A percentile compares a stretch with the other conserved stretches of the same genome.
These are phyloP conservation scores for Agrotis segetum DNA, from an alignment of 2,888 invertebrate genomes.

Conservation along the genomic window DNA sequence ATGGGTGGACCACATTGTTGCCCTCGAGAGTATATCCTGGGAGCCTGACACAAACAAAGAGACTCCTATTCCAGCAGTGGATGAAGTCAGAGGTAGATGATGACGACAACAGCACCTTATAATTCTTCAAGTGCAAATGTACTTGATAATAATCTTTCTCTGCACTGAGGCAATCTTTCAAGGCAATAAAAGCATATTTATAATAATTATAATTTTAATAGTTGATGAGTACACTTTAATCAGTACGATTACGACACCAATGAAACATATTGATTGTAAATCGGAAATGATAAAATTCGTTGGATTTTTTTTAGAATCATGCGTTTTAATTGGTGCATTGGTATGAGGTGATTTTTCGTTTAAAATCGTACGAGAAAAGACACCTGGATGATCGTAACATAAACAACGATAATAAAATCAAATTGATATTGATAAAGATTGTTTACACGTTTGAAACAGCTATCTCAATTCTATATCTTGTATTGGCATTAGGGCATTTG, in stretches of 20 bases:
- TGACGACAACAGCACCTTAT: not conserved
- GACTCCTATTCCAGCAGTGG: no score
- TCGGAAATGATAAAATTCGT: conserved; percentile 15
- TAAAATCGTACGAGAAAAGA: not conserved
- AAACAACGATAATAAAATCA: not conserved
- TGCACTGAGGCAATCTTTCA: conserved; percentile 23
- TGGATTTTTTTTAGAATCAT: not conserved
- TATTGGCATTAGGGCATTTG: no score
- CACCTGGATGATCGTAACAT: not conserved
- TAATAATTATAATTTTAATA: conserved; percentile 11
- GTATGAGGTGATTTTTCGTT: not conserved
- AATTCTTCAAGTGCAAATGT: not conserved
- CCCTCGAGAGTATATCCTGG: no score
- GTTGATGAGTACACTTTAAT: conserved; percentile 23
- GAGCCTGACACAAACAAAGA: no score
- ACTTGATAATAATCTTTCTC: conserved; percentile 30
- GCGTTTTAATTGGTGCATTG: conserved; percentile 4
- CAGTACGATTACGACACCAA: conserved; percentile 9
- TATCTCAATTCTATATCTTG: no score
- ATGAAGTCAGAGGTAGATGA: no score
- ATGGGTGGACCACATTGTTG: no score
- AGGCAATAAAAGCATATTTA: conserved; percentile 14
- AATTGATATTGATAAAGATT: not conserved
- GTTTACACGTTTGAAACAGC: not conserved
- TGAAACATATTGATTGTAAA: not conserved